Base-by-base conservation (phyloP, 2,113 vertebrate genomes). In the Anoplopoma fimbria region DNA sequence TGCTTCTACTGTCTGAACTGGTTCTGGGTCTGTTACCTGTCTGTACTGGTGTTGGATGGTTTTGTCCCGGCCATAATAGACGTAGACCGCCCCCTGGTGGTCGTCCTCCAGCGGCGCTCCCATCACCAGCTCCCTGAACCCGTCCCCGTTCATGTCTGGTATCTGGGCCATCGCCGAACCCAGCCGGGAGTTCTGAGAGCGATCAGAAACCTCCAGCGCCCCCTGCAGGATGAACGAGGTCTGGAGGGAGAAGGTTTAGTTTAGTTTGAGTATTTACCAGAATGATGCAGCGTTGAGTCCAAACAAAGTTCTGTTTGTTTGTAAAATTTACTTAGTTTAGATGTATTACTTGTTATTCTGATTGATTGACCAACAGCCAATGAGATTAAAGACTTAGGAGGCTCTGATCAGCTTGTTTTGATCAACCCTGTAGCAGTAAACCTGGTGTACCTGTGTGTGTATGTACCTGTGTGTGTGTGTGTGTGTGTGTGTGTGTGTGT, bases 111-210 rank as follows among this genome's bases (percentile, higher is more conserved):
- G 85, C 0, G 98, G 98, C 0, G 98, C 98, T 1, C 98, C 98
- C 0, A 99, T 95, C n/a, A 96, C 97, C 6, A 99, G 93, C 42
- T 99, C 98, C 0, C 94, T 95, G 88, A 95, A 97, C 17, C 95
- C 94, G 6, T 99, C 98, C n/a, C 97, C 97, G 33, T 99, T 99
- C 94, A 99, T 95, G 89, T 99, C 98, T 0, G 94, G 94, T 1
- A 99, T 92, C 0, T 97, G 92, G 0, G 96, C 95, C 4, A 99
- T 91, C 31, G 97, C 96, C 0, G 97, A 95, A 1, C 98, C 98
- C 0, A 99, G 96, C 0, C 98, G 95, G n/a, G 97, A 94, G 31
- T 99, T 98, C 89, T 98, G 97, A 80, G 95, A 93, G 49, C 83
- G 75, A 45, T 94, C 94, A 0, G 95, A 85, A 0, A 96, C 93